A percentile compares a stretch with the other conserved stretches of the same genome.
These are phyloP conservation scores for Ormyrus pomaceus DNA, from an alignment of 2,888 invertebrate species.

Conservation along the genomic window DNA sequence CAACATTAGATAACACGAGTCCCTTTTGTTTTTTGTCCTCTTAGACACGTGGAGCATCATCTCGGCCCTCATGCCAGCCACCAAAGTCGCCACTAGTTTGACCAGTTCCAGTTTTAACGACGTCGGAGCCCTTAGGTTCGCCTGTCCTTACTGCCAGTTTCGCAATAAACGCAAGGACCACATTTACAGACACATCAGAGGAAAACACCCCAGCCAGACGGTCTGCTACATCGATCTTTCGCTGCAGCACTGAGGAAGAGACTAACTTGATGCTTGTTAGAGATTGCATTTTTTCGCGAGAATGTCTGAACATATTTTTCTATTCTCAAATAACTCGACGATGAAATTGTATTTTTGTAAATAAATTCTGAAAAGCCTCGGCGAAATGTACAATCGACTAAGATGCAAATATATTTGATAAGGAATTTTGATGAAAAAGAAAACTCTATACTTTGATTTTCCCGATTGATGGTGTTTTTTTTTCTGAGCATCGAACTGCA, in stretches of 20 bases:
- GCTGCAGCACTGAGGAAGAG: constrained; percentile 21
- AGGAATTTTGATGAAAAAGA: neutral
- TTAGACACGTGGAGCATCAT: neutral
- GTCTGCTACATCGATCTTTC: constrained; percentile 68
- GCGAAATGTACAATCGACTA: neutral
- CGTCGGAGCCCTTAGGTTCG: constrained; percentile 67
- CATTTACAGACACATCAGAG: constrained; percentile 71
- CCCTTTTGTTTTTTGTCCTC: neutral
- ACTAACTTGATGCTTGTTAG: no score
- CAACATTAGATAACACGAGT: neutral
- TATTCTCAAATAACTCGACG: no score
- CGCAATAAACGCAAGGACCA: constrained; percentile 73
- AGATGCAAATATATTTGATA: neutral
- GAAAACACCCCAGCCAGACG: constrained; percentile 67
- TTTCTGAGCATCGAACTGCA: constrained; percentile 16
- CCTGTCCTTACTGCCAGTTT: constrained; percentile 73
- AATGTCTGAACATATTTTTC: no score
- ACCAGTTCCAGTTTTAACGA: constrained; percentile 1
- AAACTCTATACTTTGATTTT: no score
- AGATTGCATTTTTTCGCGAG: no score
- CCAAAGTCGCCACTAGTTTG: no score
- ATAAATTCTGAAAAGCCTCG: no score
- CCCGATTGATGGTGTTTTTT: neutral
- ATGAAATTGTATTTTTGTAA: no score
- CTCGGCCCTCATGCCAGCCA: neutral